Evolutionary conservation across 2,797 vertebrate genomes (phyloP).

Genomic region (Myripristis jacobus): DNA sequence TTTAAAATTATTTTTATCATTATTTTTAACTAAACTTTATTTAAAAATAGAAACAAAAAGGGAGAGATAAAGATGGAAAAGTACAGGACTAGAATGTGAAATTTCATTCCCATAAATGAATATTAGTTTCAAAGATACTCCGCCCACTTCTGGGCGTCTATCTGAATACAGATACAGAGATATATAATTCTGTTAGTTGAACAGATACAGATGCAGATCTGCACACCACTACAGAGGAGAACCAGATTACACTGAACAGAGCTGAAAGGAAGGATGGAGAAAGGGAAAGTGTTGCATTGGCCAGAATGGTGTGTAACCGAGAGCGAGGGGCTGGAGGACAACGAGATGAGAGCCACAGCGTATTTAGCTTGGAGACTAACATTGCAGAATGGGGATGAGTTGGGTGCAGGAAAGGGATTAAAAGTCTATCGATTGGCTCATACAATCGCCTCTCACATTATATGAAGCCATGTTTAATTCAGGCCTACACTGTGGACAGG

Average conservation of each 20-base stretch:
- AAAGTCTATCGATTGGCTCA: constrained; percentile 77
- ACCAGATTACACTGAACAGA: constrained; percentile 32
- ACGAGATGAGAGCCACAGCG: constrained; percentile 61
- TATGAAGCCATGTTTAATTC: constrained; percentile 82
- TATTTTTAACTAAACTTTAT: no score
- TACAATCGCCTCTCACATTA: constrained; percentile 73
- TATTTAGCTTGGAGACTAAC: constrained; percentile 68
- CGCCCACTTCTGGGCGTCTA: no score
- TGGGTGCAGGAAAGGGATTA: constrained; percentile 72
- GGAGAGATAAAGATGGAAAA: no score
- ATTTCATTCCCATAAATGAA: no score
- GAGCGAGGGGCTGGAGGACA: constrained; percentile 61
- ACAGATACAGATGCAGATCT: no score
- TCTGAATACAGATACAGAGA: no score
- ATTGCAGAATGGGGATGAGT: constrained; percentile 64
- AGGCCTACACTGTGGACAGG: constrained; percentile 50
- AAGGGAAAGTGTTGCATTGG: constrained; percentile 44
- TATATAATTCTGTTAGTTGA: no score
- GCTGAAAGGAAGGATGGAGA: constrained; percentile 28
- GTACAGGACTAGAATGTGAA: no score
- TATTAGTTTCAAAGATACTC: no score
- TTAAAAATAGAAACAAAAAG: no score
- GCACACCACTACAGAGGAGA: no score
- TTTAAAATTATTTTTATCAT: no score
- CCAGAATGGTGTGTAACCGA: constrained; percentile 28